phyloP scores from a whole-genome alignment of 2,888 invertebrate genomes.

The Oscheius myriophilus region DNA sequence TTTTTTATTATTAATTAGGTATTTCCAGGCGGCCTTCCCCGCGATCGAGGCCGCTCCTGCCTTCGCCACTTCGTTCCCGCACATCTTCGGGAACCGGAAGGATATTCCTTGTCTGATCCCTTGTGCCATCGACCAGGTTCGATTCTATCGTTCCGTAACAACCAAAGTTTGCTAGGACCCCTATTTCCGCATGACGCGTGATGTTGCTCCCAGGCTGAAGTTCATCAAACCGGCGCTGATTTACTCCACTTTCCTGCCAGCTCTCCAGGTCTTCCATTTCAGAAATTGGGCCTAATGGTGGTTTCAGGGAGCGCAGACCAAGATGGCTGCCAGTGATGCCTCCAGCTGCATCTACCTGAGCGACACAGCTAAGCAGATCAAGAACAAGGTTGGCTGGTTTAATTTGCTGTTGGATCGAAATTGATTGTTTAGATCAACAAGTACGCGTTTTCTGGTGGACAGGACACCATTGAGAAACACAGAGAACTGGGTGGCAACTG shows the following conservation, averaged over 20 bases:
- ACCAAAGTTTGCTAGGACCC: conserved; percentile 79
- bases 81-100: conserved; percentile 75
- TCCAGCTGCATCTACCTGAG: conserved; percentile 94
- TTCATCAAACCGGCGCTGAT: conserved; percentile 86
- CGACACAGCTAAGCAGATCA: conserved; percentile 92
- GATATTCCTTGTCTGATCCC: conserved; percentile 88
- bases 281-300: not conserved
- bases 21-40: conserved; percentile 80
- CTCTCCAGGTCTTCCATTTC: conserved; percentile 78
- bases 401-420: not conserved
- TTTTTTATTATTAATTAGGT: not conserved
- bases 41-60: conserved; percentile 93
- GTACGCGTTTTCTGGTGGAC: conserved; percentile 97
- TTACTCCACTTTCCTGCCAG: conserved; percentile 86
- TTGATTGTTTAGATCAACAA: conserved; percentile 80
- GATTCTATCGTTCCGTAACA: no score
- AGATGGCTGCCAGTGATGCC: conserved; percentile 96
- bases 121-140: conserved; percentile 92
- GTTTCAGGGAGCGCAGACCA: conserved; percentile 87
- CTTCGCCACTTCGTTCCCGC: conserved; percentile 72
- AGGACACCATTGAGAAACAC: conserved; percentile 91
- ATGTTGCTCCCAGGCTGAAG: conserved; percentile 93
- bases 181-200: conserved; percentile 97
- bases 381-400: conserved; percentile 82
- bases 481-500: conserved; percentile 86